Base-by-base conservation (phyloP, 2,113 vertebrate genomes). In the Uria lomvia region DNA sequence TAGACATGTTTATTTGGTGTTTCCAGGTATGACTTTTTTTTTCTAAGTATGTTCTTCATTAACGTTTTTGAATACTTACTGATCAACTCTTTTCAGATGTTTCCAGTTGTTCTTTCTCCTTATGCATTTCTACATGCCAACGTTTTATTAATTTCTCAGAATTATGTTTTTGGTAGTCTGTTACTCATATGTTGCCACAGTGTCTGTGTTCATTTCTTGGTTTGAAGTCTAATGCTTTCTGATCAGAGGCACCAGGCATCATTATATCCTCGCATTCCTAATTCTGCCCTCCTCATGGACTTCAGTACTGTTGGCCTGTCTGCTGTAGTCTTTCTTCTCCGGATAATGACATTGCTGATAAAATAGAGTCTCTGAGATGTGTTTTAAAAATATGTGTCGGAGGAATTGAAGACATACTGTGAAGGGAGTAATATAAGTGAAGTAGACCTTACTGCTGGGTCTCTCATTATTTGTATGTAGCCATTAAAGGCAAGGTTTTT, bases 1-100 rank as follows among this genome's bases (percentile, higher is more conserved):
- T 9, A 50, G 85, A 91, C 90, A 94, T 93, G 74, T 96, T 97
- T 95, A 93, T 96, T 95, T 94, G 88, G 90, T 94, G 90, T 90
- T 95, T 92, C 85, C 50, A 92, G 68, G 79, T 94, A 84, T 52
- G 47, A 43, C 11, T 36, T 74, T 92, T 94, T 86, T 73, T 92
- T 80, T 47, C n/a, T 40, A 13, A 77, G 53, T 67, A 72, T 92
- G 94, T 92, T 97, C 90, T 90, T 94, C 80, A 72, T 95, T 96
- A 90, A 81, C 0, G 0, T 63, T 94, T 86, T 86, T 80, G 52
- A 68, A 36, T 92, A 68, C 88, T 84, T 95, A 56, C 75, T 67
- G 88, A 86, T 93, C 80, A 67, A 9, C 38, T 92, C 63, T 90
- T 86, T 77, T 93, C 90, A 95, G 82, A 95, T 96, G 78, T 93